Evolutionary conservation across 2,797 vertebrate genomes (phyloP).

Genomic region (Trachops cirrhosus): DNA sequence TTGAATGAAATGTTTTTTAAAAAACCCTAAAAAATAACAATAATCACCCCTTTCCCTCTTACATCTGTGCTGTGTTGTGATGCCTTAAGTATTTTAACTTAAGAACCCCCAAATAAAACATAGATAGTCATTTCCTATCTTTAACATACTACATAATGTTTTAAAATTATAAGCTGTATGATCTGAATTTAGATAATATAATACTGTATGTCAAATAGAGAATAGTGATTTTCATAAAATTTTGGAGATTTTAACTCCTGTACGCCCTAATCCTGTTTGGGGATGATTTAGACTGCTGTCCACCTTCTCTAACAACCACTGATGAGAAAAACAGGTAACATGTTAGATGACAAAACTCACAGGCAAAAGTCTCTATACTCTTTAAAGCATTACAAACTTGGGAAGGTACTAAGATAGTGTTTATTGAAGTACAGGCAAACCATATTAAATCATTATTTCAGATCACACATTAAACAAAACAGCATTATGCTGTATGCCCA

Average conservation of each 20-base stretch:
- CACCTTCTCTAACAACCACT: not conserved
- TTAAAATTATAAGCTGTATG: constrained; percentile 4
- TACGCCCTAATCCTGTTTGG: not conserved
- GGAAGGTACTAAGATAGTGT: not conserved
- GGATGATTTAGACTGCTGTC: not conserved
- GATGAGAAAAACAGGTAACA: not conserved
- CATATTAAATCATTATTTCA: constrained; percentile 16
- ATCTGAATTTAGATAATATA: constrained; percentile 28
- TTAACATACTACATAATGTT: constrained; percentile 1
- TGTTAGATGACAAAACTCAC: constrained; percentile 7
- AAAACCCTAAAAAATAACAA: not conserved
- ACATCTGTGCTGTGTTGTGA: not conserved
- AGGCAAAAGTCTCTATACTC: not conserved
- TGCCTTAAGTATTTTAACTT: constrained; percentile 32
- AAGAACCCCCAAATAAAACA: not conserved
- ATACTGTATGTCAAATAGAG: not conserved
- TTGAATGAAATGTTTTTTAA: not conserved
- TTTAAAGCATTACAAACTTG: not conserved
- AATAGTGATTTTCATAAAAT: not conserved
- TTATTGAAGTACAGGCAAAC: not conserved
- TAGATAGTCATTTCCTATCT: not conserved
- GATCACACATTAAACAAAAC: not conserved
- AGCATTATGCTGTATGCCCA: not conserved
- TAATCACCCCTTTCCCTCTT: not conserved
- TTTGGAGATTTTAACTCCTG: constrained; percentile 4